phyloP scores from a whole-genome alignment of 2,888 invertebrate genomes.

The Baccha elongata region DNA sequence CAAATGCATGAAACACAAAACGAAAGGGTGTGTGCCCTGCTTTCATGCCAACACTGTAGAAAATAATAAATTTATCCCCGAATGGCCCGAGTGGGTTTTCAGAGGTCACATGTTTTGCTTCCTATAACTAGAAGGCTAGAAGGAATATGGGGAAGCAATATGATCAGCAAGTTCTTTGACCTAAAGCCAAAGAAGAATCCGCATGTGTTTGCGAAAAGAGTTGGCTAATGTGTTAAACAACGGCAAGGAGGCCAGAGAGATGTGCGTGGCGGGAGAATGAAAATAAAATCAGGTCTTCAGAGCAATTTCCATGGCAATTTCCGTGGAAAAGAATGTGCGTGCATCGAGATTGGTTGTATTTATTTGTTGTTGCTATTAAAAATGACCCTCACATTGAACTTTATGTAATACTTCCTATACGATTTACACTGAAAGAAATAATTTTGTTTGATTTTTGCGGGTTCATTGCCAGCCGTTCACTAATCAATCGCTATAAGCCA shows the following conservation, averaged over 20 bases:
- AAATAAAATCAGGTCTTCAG: conserved; percentile 73
- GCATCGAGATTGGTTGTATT: background rate
- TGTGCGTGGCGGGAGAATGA: conserved; percentile 44
- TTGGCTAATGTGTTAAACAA: conserved; percentile 35
- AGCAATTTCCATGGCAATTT: conserved; percentile 54
- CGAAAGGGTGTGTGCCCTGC: conserved; percentile 40
- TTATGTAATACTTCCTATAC: conserved; percentile 25
- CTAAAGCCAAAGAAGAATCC: conserved; percentile 51
- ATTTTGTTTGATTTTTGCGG: background rate
- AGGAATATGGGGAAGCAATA: conserved; percentile 4
- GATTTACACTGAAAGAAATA: conserved; percentile 9
- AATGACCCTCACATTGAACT: background rate
- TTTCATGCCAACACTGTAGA: conserved; percentile 19
- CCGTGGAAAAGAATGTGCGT: conserved; percentile 22
- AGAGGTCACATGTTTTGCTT: conserved; percentile 14
- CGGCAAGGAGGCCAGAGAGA: background rate
- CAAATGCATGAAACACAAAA: background rate
- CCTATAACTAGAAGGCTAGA: too few relatives aligned
- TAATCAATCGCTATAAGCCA: too few relatives aligned
- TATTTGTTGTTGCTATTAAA: background rate
- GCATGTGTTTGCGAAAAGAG: background rate
- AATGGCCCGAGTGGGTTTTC: conserved; percentile 3
- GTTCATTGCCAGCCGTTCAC: too few relatives aligned
- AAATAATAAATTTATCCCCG: conserved; percentile 6
- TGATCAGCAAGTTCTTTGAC: conserved; percentile 57